Percentiles rank a stretch among this genome's conserved stretches.
These are phyloP conservation scores for Sinella curviseta DNA, from an alignment of 1,140 invertebrate genomes.

Conservation along the genomic window DNA sequence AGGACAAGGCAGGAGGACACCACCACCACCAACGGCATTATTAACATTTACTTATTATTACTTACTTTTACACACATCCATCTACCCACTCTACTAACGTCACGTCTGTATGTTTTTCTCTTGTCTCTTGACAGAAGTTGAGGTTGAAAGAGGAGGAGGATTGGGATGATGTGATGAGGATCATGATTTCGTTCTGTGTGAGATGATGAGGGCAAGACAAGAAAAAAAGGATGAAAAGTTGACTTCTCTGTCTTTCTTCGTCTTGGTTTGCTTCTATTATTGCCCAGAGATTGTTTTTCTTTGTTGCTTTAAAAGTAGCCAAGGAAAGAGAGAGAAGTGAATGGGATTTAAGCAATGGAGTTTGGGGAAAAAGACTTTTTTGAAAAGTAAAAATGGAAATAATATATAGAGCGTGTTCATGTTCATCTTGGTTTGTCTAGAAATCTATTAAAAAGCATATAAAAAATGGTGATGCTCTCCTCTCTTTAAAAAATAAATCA, in stretches of 20 bases:
- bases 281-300: too few relatives aligned
- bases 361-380: too few relatives aligned
- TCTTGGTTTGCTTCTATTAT: too few relatives aligned
- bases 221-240: neutral
- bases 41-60: neutral
- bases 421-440: too few relatives aligned
- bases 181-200: neutral
- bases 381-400: too few relatives aligned
- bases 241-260: too few relatives aligned
- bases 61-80: neutral
- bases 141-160: neutral
- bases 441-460: too few relatives aligned
- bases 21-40: neutral
- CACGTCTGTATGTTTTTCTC: neutral
- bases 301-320: too few relatives aligned
- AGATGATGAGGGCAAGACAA: conserved; percentile 11
- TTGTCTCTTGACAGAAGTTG: neutral
- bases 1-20: neutral
- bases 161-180: neutral
- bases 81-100: neutral
- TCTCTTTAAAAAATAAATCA: neutral
- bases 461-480: too few relatives aligned
- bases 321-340: neutral
- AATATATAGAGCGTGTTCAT: too few relatives aligned
- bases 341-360: too few relatives aligned